Conservation (phyloP, 2,797 vertebrate genomes). For the Gila robusta region DNA sequence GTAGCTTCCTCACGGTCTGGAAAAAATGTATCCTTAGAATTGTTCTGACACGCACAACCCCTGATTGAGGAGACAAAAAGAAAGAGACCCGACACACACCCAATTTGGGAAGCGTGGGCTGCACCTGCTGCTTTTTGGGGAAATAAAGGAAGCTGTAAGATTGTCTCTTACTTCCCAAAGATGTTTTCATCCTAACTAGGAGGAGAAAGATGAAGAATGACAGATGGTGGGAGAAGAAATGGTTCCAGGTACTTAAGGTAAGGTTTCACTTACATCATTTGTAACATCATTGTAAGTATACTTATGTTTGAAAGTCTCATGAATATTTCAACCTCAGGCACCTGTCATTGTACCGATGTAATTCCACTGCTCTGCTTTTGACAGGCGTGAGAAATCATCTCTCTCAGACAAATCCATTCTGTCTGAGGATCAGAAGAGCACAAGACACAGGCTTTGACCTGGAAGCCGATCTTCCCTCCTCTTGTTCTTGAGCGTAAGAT, state of each 20-base stretch:
- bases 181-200: slow-evolving; percentile 61
- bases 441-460: slow-evolving; percentile 2
- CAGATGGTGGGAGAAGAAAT: slow-evolving; percentile 57
- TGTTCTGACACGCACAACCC: slow-evolving; percentile 78
- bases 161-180: slow-evolving; percentile 39
- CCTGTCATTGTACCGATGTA: slow-evolving; percentile 55
- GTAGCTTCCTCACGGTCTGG: slow-evolving; percentile 78
- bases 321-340: slow-evolving; percentile 34
- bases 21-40: slow-evolving; percentile 85
- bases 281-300: background rate
- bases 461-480: background rate
- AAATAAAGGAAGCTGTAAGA: slow-evolving; percentile 68
- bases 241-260: slow-evolving; percentile 57
- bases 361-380: slow-evolving; percentile 52
- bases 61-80: slow-evolving; percentile 64
- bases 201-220: slow-evolving; percentile 21
- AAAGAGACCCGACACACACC: slow-evolving; percentile 38
- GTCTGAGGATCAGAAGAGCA: background rate
- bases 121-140: slow-evolving; percentile 79
- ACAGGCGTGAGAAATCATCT: slow-evolving; percentile 37
- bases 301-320: slow-evolving; percentile 7
- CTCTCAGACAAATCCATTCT: background rate
- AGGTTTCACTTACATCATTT: background rate
- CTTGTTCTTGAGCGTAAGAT: background rate
- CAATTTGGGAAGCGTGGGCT: slow-evolving; percentile 45